Percentiles rank a stretch among this genome's conserved stretches.
These are phyloP conservation scores for Orchestes rusci DNA, from an alignment of 2,888 invertebrate species.

Conservation along the genomic window DNA sequence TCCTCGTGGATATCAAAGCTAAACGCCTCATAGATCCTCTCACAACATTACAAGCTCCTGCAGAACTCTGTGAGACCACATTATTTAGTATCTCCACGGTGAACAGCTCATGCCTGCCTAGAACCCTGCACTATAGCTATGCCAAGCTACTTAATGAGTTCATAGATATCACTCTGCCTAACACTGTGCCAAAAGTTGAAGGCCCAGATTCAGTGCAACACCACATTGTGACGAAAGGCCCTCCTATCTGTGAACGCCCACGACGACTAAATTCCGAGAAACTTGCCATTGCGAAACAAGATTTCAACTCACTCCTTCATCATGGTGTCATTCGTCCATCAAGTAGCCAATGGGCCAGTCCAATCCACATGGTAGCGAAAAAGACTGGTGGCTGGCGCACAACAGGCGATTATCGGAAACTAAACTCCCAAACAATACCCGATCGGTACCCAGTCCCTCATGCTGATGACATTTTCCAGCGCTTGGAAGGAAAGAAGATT, in stretches of 20 bases:
- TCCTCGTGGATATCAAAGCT: not conserved
- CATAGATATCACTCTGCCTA: conserved; percentile 1
- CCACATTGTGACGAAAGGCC: conserved; percentile 1
- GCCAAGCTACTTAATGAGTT: not conserved
- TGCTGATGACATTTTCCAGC: not conserved
- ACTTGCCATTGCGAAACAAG: not conserved
- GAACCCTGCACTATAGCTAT: no score
- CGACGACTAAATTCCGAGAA: not conserved
- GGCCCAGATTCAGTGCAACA: not conserved
- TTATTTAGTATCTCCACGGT: no score
- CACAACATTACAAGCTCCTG: no score
- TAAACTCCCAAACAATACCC: conserved; percentile 1
- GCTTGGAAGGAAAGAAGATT: no score
- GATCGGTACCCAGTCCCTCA: conserved; percentile 1
- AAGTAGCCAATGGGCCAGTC: not conserved
- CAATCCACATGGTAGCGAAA: conserved; percentile 1
- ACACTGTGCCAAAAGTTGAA: no score
- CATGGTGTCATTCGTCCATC: conserved; percentile 1
- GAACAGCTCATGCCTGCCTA: no score
- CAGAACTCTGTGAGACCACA: no score
- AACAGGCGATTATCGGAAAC: conserved; percentile 3
- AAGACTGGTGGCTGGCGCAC: conserved; percentile 4
- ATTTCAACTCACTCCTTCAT: not conserved
- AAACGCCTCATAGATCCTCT: not conserved
- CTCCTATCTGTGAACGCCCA: not conserved